Conservation (phyloP, 1,140 invertebrate species). For the Hyphantria cunea region DNA sequence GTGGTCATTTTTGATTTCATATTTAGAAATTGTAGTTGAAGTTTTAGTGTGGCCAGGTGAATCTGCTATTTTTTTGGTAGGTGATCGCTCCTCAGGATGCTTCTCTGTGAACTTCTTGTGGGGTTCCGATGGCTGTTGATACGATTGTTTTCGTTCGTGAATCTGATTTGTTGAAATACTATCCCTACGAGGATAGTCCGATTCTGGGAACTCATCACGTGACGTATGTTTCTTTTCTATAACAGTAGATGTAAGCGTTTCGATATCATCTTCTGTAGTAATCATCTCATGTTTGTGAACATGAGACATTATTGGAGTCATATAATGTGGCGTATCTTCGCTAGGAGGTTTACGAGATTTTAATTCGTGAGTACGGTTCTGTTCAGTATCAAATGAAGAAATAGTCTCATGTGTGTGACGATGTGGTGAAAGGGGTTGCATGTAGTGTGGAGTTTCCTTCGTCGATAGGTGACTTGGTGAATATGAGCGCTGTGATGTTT, state of each 20-base stretch:
- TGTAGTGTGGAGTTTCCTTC: conserved; percentile 4
- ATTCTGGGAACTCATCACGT: neutral
- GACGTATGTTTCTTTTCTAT: conserved; percentile 7
- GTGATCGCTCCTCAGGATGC: conserved; percentile 12
- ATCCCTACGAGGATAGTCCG: conserved; percentile 4
- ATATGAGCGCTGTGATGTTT: neutral
- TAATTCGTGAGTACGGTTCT: neutral
- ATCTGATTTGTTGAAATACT: neutral
- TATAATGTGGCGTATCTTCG: neutral
- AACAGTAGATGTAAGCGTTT: neutral
- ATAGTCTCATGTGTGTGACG: neutral
- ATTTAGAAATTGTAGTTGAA: conserved; percentile 13
- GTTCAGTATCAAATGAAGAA: neutral
- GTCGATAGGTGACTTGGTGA: neutral
- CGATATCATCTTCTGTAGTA: neutral
- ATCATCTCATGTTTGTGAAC: conserved; percentile 4
- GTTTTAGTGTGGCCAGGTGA: conserved; percentile 17
- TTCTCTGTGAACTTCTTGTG: neutral
- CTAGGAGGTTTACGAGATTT: neutral
- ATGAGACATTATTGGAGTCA: conserved; percentile 2
- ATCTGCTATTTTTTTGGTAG: conserved; percentile 9
- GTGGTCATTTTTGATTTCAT: conserved; percentile 2
- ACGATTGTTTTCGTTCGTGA: conserved; percentile 17
- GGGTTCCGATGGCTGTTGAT: too few species aligned
- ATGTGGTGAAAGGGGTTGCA: neutral